Evolutionary conservation across 2,797 vertebrate species (phyloP).

Genomic region (Sebastolobus alascanus): DNA sequence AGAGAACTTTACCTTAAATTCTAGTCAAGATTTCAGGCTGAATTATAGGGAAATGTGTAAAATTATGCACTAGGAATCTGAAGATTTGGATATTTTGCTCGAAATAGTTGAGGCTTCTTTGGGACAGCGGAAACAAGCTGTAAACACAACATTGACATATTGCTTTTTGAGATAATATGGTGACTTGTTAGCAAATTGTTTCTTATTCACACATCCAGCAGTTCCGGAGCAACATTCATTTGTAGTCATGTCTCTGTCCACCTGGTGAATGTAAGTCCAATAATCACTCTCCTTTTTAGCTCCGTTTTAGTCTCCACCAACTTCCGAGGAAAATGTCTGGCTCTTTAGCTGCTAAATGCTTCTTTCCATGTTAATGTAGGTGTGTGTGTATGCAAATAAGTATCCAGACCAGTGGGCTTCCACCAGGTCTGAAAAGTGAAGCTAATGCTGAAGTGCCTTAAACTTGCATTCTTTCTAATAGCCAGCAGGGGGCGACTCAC

Average conservation of each 20-base stretch:
- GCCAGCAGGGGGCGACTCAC: too few relatives aligned
- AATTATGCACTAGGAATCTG: not conserved
- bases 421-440: too few relatives aligned
- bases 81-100: not conserved
- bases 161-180: not conserved
- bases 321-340: not conserved
- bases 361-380: not conserved
- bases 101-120: not conserved
- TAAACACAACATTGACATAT: not conserved
- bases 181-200: not conserved
- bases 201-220: not conserved
- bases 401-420: too few relatives aligned
- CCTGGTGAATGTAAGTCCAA: not conserved
- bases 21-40: not conserved
- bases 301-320: not conserved
- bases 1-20: constrained; percentile 12
- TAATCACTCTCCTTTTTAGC: too few relatives aligned
- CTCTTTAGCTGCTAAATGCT: not conserved
- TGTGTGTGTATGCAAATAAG: not conserved
- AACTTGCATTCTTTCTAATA: too few relatives aligned
- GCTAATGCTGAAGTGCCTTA: too few relatives aligned
- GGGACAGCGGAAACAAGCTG: not conserved
- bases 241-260: not conserved
- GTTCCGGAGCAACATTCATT: not conserved
- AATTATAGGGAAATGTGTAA: not conserved